phyloP scores from a whole-genome alignment of 2,888 invertebrate genomes.

The Elysia crispata region DNA sequence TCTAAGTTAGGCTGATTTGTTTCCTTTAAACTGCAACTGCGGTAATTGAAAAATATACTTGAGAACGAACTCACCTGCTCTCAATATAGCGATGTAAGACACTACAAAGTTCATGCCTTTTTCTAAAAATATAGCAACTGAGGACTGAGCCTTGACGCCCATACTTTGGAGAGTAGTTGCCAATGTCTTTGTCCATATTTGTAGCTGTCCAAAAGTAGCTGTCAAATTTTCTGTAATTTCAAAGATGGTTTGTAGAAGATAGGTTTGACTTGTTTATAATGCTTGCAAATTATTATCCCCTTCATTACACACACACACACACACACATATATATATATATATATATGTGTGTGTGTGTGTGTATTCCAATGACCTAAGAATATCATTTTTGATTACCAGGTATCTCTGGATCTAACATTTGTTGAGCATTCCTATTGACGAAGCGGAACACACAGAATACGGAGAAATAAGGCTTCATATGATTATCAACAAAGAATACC shows the following conservation, averaged over 20 bases:
- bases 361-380: too few species aligned
- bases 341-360: too few species aligned
- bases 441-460: too few species aligned
- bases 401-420: too few species aligned
- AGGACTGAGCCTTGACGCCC: constrained; percentile 70
- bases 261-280: too few species aligned
- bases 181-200: constrained; percentile 70
- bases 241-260: not conserved
- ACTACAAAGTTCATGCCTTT: constrained; percentile 74
- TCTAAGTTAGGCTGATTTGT: not conserved
- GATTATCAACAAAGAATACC: too few species aligned
- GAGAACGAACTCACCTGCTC: constrained; percentile 71
- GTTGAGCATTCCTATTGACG: too few species aligned
- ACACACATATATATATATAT: too few species aligned
- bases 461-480: too few species aligned
- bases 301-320: too few species aligned
- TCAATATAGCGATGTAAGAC: constrained; percentile 76
- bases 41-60: not conserved
- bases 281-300: too few species aligned
- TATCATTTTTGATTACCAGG: too few species aligned
- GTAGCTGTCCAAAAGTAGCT: constrained; percentile 68
- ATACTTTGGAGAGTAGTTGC: constrained; percentile 64
- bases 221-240: constrained; percentile 56
- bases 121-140: constrained; percentile 77
- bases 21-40: not conserved